These are phyloP conservation scores for Tokudaia tokunoshimensis DNA, from an alignment of 2,797 vertebrate species.

Conservation along the genomic window DNA sequence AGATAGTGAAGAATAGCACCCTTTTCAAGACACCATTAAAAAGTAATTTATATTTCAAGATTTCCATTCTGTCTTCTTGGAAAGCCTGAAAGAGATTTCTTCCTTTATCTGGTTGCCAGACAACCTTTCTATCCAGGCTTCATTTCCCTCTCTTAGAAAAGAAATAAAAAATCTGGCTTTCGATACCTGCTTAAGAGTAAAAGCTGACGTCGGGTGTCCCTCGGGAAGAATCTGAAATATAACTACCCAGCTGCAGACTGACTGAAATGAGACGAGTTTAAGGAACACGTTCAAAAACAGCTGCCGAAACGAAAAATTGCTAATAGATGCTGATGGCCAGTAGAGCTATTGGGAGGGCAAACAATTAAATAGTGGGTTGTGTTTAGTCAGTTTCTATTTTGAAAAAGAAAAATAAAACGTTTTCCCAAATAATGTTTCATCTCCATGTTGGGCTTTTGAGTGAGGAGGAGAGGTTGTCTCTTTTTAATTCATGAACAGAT, in stretches of 20 bases:
- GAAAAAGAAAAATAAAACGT: background rate
- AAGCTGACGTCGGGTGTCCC: slow-evolving; percentile 63
- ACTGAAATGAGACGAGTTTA: slow-evolving; percentile 60
- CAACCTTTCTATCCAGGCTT: slow-evolving; percentile 78
- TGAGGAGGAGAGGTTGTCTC: background rate
- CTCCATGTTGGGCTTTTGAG: slow-evolving; percentile 54
- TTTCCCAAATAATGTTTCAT: slow-evolving; percentile 65
- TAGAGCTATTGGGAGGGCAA: slow-evolving; percentile 21
- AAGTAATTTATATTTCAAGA: slow-evolving; percentile 82
- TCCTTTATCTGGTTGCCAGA: slow-evolving; percentile 81
- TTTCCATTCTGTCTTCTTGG: slow-evolving; percentile 76
- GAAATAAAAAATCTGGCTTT: slow-evolving; percentile 72
- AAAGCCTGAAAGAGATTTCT: slow-evolving; percentile 81
- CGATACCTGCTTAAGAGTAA: slow-evolving; percentile 59
- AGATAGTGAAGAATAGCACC: slow-evolving; percentile 71
- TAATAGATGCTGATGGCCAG: slow-evolving; percentile 20
- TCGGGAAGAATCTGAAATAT: slow-evolving; percentile 55
- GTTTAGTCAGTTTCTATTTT: slow-evolving; percentile 59
- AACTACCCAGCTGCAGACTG: slow-evolving; percentile 30
- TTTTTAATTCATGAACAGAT: slow-evolving; percentile 63
- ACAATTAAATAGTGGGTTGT: slow-evolving; percentile 54
- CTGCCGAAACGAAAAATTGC: slow-evolving; percentile 56
- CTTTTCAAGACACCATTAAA: slow-evolving; percentile 78
- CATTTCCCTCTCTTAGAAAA: slow-evolving; percentile 70
- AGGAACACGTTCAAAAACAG: slow-evolving; percentile 38